phyloP scores from a whole-genome alignment of 2,888 invertebrate species.

The Philereme vetulata region DNA sequence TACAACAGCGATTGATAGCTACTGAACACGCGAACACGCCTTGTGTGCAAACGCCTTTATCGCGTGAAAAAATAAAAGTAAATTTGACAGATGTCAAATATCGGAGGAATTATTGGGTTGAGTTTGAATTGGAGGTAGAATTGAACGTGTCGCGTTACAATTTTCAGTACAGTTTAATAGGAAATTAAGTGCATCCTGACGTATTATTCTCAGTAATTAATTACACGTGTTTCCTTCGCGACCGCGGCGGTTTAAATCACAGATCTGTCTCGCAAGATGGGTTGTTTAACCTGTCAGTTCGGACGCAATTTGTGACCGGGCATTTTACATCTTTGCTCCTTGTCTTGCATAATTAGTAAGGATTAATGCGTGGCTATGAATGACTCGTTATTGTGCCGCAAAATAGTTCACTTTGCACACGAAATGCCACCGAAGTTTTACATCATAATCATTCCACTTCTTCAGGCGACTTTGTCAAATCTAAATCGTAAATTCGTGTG shows the following conservation, averaged over 20 bases:
- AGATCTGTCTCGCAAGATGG: constrained; percentile 77
- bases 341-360: constrained; percentile 81
- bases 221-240: constrained; percentile 73
- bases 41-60: constrained; percentile 44
- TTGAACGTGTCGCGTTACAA: constrained; percentile 52
- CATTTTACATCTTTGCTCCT: constrained; percentile 79
- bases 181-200: constrained; percentile 78
- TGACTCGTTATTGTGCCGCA: constrained; percentile 70
- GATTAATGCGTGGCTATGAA: constrained; percentile 78
- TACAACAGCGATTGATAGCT: constrained; percentile 71
- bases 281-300: constrained; percentile 79
- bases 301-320: constrained; percentile 78
- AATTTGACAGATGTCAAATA: constrained; percentile 39
- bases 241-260: constrained; percentile 73
- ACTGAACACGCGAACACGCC: constrained; percentile 60
- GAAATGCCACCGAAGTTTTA: constrained; percentile 43
- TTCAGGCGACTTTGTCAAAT: constrained; percentile 1
- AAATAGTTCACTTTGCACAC: constrained; percentile 53
- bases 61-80: constrained; percentile 47
- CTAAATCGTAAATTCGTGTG: no score
- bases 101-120: constrained; percentile 18
- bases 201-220: constrained; percentile 79
- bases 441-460: constrained; percentile 19
- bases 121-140: constrained; percentile 2
- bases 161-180: constrained; percentile 72